These are phyloP conservation scores for Cerastis rubricosa DNA, from an alignment of 2,888 invertebrate species.

Conservation along the genomic window DNA sequence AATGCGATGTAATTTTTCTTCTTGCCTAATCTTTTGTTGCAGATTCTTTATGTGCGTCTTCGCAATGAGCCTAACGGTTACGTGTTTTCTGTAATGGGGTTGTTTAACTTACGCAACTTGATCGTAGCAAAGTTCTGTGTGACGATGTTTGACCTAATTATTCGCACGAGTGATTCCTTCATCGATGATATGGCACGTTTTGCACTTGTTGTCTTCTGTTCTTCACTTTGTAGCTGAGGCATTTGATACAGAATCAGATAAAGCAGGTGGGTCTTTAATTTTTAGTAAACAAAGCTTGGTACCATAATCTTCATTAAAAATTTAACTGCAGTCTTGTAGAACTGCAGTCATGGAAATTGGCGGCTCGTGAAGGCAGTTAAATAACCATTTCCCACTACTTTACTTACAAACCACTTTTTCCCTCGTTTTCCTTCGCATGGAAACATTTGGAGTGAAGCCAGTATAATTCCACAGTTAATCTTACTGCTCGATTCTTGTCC, in stretches of 20 bases:
- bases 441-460: constrained; percentile 57
- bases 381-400: constrained; percentile 44
- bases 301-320: background rate
- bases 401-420: constrained; percentile 38
- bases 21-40: constrained; percentile 56
- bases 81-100: constrained; percentile 26
- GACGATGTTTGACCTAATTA: constrained; percentile 44
- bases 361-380: constrained; percentile 52
- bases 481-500: constrained; percentile 36
- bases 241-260: background rate
- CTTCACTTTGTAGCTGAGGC: background rate
- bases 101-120: constrained; percentile 40
- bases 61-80: constrained; percentile 31
- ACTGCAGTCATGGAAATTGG: constrained; percentile 20
- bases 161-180: constrained; percentile 11
- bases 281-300: background rate
- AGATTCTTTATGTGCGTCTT: constrained; percentile 34
- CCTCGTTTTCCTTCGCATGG: constrained; percentile 40
- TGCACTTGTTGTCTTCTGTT: background rate
- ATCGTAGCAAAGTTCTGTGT: constrained; percentile 23
- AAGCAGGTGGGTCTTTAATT: background rate
- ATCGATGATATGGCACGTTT: constrained; percentile 45
- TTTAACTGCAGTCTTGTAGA: constrained; percentile 7
- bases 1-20: constrained; percentile 55
- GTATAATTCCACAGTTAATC: constrained; percentile 45